Evolutionary conservation across 2,113 vertebrate genomes (phyloP), one percentile per base, ranked within the genome.

Genomic region (Sterrhoptilus dennistouni): DNA sequence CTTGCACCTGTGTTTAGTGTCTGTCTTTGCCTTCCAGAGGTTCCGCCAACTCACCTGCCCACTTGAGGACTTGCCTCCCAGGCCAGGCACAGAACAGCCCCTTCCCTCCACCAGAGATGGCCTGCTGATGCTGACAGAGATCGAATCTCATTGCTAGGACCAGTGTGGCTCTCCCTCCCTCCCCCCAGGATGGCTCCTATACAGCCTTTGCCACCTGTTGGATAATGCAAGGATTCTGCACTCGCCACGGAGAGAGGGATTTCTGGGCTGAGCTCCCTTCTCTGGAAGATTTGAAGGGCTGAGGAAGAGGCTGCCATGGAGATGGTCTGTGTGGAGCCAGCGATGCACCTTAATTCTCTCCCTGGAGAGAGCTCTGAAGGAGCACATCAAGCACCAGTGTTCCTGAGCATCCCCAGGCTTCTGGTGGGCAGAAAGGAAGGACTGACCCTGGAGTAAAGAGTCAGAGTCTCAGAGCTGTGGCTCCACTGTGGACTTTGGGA

Each of bases 41-140:
- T 71, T 98, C 36, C 96, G 47, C 35, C 98, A 98, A 65, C 97
- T 98, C 35, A 87, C 94, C 71, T 98, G 98, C 83, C 98, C 98
- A 47, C 97, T 98, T 42, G 97, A 98, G 79, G 98, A 98, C 56
- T 95, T 98, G 76, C 82, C 97, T 75, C 96, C 94, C 45, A 84
- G 77, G 72, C 83, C 25, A 0, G 66, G 31, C 40, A 64, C 9
- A 3, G 91, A 59, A 40, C 76, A 88, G 12, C 50, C 94, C 3
- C 44, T 92, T 56, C 83, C 96, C 5, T 68, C 95, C 29, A 82
- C 95, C 38, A 95, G 89, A 92, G 52, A 87, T 70, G 93, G 91
- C 36, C 92, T 97, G 56, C 90, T 97, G 77, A 92, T 69, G 90
- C 79, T 97, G 89, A 97, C 96, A 65, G 98, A 98, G 36, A 42